Evolutionary conservation across 2,797 vertebrate genomes (phyloP), one percentile per base, ranked within the genome.

Genomic region (Sebastes trivittatus): DNA sequence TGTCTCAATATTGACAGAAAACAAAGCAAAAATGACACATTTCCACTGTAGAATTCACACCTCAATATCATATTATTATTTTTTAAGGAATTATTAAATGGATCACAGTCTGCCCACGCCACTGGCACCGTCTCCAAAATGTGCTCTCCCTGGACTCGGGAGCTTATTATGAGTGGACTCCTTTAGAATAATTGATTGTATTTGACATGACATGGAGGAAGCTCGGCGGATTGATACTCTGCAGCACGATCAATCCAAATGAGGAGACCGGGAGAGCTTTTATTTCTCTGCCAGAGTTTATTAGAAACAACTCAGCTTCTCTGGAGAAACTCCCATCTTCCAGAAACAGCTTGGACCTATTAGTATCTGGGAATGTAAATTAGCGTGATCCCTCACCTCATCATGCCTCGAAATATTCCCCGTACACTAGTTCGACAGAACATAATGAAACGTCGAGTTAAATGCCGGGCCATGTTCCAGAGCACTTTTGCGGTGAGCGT

Each of bases 201-300:
- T 92, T 90, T 92, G 90, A 94, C 88, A 85, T 79, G 91, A 91
- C 86, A 63, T 82, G 69, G 82, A 87, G 87, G 84, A 90, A 88
- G 84, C 84, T 65, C 1, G 29, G 58, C 29, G 29, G 82, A 92
- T 72, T 88, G 82, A 88, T 88, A 85, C 84, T 83, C 74, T 56
- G 84, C 78, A 62, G 71, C 70, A 23, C 88, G 89, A 93, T 92
- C 88, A 92, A 89, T 90, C 87, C 87, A 90, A 94, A 90, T 78
- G 85, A 94, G 91, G 91, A 85, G 84, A 76, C 74, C 29, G 55
- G 63, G 80, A 68, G 72, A 85, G 87, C 67, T 81, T 92, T 91
- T 89, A 90, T 92, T 92, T 81, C 76, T 77, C 83, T 90, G 91
- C 86, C 89, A 90, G 85, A 87, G 80, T 91, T 94, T 93, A 93